A percentile compares a stretch with the other conserved stretches of the same genome.
These are phyloP conservation scores for Pinctada fucata DNA, from an alignment of 2,888 invertebrate genomes.

Conservation along the genomic window DNA sequence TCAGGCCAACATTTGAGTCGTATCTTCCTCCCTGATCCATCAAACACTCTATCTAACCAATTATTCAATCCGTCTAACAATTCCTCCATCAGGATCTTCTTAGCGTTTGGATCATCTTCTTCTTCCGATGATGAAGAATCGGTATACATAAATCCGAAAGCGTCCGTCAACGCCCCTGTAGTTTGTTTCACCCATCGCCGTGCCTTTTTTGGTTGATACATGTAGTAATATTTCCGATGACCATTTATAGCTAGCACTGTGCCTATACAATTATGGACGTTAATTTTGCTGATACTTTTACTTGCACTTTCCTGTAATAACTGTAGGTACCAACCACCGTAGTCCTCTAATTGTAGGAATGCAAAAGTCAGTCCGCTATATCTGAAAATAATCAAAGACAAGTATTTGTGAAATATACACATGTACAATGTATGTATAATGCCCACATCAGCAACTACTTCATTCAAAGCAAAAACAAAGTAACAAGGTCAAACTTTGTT, in stretches of 20 bases:
- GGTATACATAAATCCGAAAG: conserved; percentile 61
- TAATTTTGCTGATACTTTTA: conserved; percentile 92
- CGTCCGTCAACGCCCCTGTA: conserved; percentile 55
- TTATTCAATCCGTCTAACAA: conserved; percentile 89
- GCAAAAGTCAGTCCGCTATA: conserved; percentile 98
- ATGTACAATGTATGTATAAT: too few species aligned
- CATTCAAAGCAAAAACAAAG: too few species aligned
- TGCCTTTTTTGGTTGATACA: conserved; percentile 85
- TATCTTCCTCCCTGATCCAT: conserved; percentile 96
- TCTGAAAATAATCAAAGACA: conserved; percentile 79
- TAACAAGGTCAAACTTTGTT: too few species aligned
- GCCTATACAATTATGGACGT: conserved; percentile 92
- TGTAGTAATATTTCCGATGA: conserved; percentile 97
- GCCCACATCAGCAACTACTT: too few species aligned
- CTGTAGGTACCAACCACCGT: conserved; percentile 94
- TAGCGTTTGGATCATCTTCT: conserved; percentile 47
- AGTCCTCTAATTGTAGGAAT: conserved; percentile 93
- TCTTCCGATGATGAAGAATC: conserved; percentile 47
- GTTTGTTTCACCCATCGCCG: conserved; percentile 59
- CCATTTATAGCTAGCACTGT: conserved; percentile 95
- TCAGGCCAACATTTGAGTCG: conserved; percentile 97
- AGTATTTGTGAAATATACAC: not conserved
- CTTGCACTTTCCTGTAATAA: conserved; percentile 84
- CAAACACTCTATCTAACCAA: conserved; percentile 97
- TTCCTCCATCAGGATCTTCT: conserved; percentile 58